These are phyloP conservation scores for Mantis religiosa DNA, from an alignment of 2,888 invertebrate genomes.

Conservation along the genomic window DNA sequence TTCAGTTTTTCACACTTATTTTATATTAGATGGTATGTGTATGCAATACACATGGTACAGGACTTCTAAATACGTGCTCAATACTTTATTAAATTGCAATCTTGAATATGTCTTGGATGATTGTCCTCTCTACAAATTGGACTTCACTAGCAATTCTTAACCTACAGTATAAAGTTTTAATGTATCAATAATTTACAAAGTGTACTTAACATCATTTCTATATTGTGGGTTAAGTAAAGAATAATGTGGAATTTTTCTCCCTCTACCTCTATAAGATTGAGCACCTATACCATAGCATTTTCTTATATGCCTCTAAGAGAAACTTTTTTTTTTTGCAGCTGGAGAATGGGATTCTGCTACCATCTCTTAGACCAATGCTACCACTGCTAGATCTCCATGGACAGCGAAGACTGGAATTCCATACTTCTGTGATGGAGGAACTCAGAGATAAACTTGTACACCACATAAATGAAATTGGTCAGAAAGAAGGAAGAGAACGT, in stretches of 20 bases:
- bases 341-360: slow-evolving; percentile 86
- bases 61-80: no score
- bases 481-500: slow-evolving; percentile 64
- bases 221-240: not conserved
- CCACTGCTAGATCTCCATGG: slow-evolving; percentile 93
- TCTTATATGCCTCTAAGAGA: not conserved
- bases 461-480: slow-evolving; percentile 80
- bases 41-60: no score
- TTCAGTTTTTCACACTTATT: no score
- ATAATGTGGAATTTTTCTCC: not conserved
- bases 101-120: no score
- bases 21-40: no score
- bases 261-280: not conserved
- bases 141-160: no score
- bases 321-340: slow-evolving; percentile 50
- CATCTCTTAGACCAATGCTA: slow-evolving; percentile 89
- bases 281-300: not conserved
- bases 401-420: slow-evolving; percentile 88
- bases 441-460: slow-evolving; percentile 66
- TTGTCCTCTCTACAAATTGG: no score
- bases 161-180: no score
- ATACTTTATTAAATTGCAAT: no score
- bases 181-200: not conserved
- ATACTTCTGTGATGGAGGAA: slow-evolving; percentile 85
- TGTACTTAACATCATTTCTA: not conserved